Conservation (phyloP, 2,113 vertebrate genomes). For the Limnothrissa miodon region DNA sequence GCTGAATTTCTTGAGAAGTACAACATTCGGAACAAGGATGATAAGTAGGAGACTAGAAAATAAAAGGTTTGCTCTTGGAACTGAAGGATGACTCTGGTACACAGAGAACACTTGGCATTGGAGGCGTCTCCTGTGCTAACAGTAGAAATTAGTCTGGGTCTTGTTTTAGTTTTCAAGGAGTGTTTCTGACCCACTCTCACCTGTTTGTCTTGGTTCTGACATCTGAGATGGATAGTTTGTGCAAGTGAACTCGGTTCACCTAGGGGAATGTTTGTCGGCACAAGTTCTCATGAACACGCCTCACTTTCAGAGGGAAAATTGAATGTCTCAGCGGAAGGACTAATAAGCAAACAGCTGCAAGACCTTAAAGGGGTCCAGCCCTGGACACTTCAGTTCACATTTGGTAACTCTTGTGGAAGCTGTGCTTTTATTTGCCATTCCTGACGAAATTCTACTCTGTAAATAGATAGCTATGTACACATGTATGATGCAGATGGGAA, state of each 20-base stretch:
- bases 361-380: background rate
- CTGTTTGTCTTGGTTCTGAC: background rate
- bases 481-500: background rate
- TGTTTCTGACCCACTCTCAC: background rate
- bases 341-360: background rate
- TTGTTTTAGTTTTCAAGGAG: background rate
- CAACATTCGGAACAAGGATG: conserved; percentile 41
- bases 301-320: background rate
- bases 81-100: background rate
- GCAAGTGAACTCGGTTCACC: background rate
- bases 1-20: conserved; percentile 69
- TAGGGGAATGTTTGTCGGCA: background rate
- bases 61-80: background rate
- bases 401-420: background rate
- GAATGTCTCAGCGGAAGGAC: background rate
- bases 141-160: too few relatives aligned
- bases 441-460: background rate
- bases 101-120: background rate
- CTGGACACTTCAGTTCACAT: background rate
- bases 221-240: background rate
- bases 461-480: background rate
- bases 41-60: conserved; percentile 56
- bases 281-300: background rate
- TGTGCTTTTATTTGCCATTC: background rate
- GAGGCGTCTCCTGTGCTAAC: background rate